Evolutionary conservation across 2,888 invertebrate species (phyloP).

Genomic region (Orthosia incerta): DNA sequence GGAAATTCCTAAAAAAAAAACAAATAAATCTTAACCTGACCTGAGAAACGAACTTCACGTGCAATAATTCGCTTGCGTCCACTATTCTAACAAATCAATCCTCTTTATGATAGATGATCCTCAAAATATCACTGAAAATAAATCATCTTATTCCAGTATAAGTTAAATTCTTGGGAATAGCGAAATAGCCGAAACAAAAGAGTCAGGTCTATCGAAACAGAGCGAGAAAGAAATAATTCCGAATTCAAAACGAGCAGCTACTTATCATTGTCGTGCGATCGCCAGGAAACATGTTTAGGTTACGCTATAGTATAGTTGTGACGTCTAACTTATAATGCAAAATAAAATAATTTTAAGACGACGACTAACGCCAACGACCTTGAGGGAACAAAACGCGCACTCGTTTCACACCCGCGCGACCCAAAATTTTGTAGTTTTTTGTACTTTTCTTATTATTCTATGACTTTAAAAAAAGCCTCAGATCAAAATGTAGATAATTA

Average conservation of each 20-base stretch:
- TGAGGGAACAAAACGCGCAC: no score
- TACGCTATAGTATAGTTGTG: slow-evolving; percentile 18
- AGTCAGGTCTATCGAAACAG: slow-evolving; percentile 26
- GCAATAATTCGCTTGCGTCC: neutral
- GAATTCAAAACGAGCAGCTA: slow-evolving; percentile 50
- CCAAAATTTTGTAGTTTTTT: no score
- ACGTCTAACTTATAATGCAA: neutral
- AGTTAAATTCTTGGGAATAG: neutral
- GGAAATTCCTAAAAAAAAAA: no score
- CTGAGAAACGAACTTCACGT: no score
- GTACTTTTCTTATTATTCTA: no score
- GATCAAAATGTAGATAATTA: no score
- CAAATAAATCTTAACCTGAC: neutral
- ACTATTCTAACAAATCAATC: neutral
- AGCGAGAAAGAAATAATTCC: slow-evolving; percentile 25
- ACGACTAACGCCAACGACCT: no score
- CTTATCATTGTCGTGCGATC: slow-evolving; percentile 49
- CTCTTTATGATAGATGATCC: neutral
- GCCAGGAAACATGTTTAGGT: slow-evolving; percentile 29
- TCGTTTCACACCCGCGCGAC: no score
- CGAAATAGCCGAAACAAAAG: slow-evolving; percentile 29
- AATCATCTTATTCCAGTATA: neutral
- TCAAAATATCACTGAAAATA: neutral
- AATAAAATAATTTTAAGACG: no score
- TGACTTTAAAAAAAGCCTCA: no score